Percentiles rank a stretch among this genome's conserved stretches.
Conservation (phyloP, 1,140 invertebrate species). For the Macrocentrus cingulum region DNA sequence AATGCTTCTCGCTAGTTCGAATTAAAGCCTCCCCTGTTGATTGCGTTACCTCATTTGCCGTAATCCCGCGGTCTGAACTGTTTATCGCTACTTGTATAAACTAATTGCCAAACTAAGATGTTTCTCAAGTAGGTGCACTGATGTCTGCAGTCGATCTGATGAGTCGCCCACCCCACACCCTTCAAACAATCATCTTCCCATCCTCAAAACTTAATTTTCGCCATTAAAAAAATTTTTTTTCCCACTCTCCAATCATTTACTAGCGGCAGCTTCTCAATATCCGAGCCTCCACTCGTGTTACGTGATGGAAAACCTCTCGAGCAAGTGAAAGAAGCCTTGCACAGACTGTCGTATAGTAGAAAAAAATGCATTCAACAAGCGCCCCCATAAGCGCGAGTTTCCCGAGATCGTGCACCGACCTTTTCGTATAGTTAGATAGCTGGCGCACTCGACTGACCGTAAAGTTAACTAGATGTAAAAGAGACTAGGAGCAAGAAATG, state of each 20-base stretch:
- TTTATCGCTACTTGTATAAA: constrained; percentile 14
- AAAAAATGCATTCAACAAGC: constrained; percentile 20
- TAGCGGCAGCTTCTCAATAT: too few relatives aligned
- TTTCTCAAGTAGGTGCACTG: background rate
- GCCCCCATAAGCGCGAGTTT: constrained; percentile 20
- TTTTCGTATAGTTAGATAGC: constrained; percentile 29
- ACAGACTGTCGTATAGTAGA: constrained; percentile 9
- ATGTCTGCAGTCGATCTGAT: too few relatives aligned
- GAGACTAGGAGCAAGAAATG: constrained; percentile 25
- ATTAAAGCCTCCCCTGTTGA: constrained; percentile 12
- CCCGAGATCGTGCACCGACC: constrained; percentile 16
- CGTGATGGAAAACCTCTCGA: too few relatives aligned
- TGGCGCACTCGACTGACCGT: constrained; percentile 45
- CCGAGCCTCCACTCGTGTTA: too few relatives aligned
- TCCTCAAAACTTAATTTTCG: too few relatives aligned
- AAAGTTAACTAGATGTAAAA: constrained; percentile 39
- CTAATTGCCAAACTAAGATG: constrained; percentile 14
- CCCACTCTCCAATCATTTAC: too few relatives aligned
- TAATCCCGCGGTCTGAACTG: constrained; percentile 11
- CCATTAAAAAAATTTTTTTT: too few relatives aligned
- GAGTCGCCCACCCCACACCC: background rate
- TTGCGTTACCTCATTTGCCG: constrained; percentile 18
- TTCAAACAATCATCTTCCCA: too few relatives aligned
- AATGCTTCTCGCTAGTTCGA: background rate
- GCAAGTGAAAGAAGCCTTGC: too few relatives aligned